Base-by-base conservation (phyloP, 2,888 invertebrate species). In the Ichneumon xanthorius region DNA sequence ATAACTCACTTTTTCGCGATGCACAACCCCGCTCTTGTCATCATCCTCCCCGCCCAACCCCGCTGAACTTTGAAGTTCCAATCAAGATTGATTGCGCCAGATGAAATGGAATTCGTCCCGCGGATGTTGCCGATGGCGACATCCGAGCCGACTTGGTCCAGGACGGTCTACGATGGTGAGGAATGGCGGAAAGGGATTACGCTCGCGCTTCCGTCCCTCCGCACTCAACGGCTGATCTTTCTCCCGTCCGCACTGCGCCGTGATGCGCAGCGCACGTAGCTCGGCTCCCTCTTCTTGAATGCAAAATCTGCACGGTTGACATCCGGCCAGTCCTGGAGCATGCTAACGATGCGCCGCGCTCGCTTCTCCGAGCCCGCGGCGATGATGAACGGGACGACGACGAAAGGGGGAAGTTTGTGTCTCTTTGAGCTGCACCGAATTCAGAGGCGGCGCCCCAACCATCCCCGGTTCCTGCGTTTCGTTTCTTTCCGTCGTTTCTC, bases 1-100 rank as follows among this genome's bases (percentile, higher is more conserved):
- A 33, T 58, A 45, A 78, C 50, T 67, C 48, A 14, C 33, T 63
- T 63, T 55, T 45, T 37, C 33, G 5, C 16, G n/a, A 78, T 48
- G 45, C 68, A 33, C 30, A 61, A 40, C 58, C 37, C 22, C 40
- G 55, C 48, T 53, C 45, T 30, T 53, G 16, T 61, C 61, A 9
- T 61, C 71, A 67, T 76, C 71, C 82, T 73, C 78, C 72, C 80
- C 37, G 0, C 1, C 37, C 37, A 37, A 76, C 83, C 81, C 80
- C 73, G 68, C 85, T 82, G 84, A 89, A 89, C 89, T 91, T 91
- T 91, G 88, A 91, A 90, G 90, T 91, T 89, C 88, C 92, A 92
- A 91, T 92, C 92, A 91, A 88, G 90, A 91, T 91, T 91, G 92
- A 92, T 92, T 92, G 91, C 89, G 87, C 87, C 86, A 89, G 90